Conservation (phyloP, 1,140 invertebrate species). For the Microplitis mediator region DNA sequence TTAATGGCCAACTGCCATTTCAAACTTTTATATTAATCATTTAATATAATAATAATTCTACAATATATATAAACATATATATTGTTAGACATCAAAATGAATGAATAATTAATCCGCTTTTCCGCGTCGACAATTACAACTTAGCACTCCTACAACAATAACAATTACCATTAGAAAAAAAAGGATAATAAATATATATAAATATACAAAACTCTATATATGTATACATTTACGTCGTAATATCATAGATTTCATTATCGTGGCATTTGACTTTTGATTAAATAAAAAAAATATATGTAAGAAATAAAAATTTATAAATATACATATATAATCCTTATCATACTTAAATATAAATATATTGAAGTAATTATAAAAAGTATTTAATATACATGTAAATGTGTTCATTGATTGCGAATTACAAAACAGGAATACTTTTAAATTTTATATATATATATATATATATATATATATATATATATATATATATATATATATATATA, state of each 20-base stretch:
- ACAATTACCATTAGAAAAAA: not conserved
- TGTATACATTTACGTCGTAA: not conserved
- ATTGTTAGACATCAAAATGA: not conserved
- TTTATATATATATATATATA: too few species aligned
- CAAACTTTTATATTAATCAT: too few species aligned
- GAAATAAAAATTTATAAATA: not conserved
- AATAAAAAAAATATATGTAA: not conserved
- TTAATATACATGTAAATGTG: not conserved
- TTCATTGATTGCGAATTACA: conserved; percentile 12
- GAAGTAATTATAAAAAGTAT: not conserved
- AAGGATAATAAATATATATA: too few species aligned
- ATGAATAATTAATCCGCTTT: not conserved
- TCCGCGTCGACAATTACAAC: not conserved
- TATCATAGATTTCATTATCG: conserved; percentile 12
- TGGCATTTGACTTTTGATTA: conserved; percentile 19
- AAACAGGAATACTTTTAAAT: not conserved
- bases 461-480: too few species aligned
- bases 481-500: too few species aligned
- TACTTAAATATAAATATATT: not conserved
- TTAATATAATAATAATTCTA: too few species aligned
- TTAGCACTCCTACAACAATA: not conserved
- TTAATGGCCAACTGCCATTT: too few species aligned
- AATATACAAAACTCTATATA: too few species aligned
- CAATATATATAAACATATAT: not conserved
- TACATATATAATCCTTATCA: too few species aligned